phyloP scores from a whole-genome alignment of 53 echinoderm and acorn worm genomes.

The Glandiceps talaboti region DNA sequence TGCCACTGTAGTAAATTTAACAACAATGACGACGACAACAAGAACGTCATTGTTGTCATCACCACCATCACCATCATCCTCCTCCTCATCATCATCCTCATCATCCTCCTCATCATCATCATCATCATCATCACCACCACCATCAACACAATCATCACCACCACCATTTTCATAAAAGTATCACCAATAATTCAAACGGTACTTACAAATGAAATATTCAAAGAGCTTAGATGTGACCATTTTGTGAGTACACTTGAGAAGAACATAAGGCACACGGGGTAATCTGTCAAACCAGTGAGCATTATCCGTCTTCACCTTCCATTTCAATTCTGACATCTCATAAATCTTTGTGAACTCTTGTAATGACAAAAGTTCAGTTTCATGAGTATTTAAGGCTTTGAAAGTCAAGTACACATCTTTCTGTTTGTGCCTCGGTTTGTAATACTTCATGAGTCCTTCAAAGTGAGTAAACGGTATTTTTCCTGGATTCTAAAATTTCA shows the following conservation, averaged over 20 bases:
- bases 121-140: too few relatives aligned
- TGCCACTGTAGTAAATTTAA: too few relatives aligned
- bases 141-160: too few relatives aligned
- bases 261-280: slow-evolving; percentile 49
- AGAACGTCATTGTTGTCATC: too few relatives aligned
- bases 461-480: slow-evolving; percentile 72
- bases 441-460: slow-evolving; percentile 71
- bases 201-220: slow-evolving; percentile 79
- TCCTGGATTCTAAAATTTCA: slow-evolving; percentile 71
- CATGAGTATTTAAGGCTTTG: slow-evolving; percentile 54
- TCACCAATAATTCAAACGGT: too few relatives aligned
- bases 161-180: too few relatives aligned
- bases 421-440: slow-evolving; percentile 50
- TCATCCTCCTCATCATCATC: too few relatives aligned
- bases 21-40: too few relatives aligned
- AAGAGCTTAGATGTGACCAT: slow-evolving; percentile 46
- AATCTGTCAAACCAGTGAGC: slow-evolving; percentile 63
- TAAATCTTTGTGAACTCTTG: slow-evolving; percentile 75
- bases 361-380: slow-evolving; percentile 39
- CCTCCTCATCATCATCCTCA: too few relatives aligned
- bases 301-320: slow-evolving; percentile 49
- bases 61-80: too few relatives aligned
- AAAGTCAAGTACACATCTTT: slow-evolving; percentile 58
- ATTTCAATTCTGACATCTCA: slow-evolving; percentile 52
- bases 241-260: slow-evolving; percentile 39